Conservation (phyloP, 2,797 vertebrate species). For the Varecia variegata region DNA sequence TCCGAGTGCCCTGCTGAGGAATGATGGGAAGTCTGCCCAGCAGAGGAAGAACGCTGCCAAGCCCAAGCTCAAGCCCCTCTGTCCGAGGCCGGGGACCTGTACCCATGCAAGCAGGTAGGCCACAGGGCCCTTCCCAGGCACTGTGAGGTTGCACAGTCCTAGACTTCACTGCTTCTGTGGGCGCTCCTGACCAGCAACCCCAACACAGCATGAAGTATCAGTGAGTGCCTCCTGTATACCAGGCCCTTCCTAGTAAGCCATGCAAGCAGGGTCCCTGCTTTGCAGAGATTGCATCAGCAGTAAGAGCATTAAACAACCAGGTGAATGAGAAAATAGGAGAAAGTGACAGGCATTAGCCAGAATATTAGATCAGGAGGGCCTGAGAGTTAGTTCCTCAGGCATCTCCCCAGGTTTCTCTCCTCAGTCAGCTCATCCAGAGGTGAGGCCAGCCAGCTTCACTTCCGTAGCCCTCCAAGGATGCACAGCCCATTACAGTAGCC, state of each 20-base stretch:
- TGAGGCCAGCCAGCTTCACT: not conserved
- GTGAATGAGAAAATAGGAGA: not conserved
- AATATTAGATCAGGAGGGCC: not conserved
- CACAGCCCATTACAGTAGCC: not conserved
- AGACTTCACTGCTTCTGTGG: not conserved
- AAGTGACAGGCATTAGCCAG: not conserved
- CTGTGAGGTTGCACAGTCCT: not conserved
- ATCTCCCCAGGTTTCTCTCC: not conserved
- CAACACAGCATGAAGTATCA: not conserved
- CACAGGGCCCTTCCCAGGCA: not conserved
- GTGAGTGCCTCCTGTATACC: not conserved
- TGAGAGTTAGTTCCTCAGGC: not conserved
- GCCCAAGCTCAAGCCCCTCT: fast-evolving
- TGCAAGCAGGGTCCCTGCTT: not conserved
- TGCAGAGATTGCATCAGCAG: not conserved
- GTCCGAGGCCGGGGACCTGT: not conserved
- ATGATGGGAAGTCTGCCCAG: slow-evolving; percentile 80
- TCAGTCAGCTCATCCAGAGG: not conserved
- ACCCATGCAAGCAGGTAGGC: slow-evolving; percentile 65
- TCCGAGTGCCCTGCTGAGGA: not conserved
- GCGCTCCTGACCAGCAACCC: not conserved
- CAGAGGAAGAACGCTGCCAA: slow-evolving; percentile 22
- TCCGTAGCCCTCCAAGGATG: not conserved
- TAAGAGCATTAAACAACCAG: not conserved
- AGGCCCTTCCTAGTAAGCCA: not conserved